These are phyloP conservation scores for Leucophenga varia DNA, from an alignment of 1,140 invertebrate species.

Conservation along the genomic window DNA sequence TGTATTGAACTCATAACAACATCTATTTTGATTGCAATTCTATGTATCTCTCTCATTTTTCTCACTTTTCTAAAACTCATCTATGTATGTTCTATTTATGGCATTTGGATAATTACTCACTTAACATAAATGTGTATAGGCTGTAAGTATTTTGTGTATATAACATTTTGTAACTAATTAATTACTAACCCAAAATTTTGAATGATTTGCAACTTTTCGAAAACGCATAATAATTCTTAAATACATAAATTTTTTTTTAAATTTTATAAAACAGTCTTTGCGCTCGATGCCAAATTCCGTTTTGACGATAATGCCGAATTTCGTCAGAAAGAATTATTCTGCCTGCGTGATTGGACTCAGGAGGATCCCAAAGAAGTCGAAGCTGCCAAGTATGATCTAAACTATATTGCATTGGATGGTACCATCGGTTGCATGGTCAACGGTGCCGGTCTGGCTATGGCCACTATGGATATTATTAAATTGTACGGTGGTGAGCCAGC, in stretches of 20 bases:
- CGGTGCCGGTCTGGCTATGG: slow-evolving; percentile 95
- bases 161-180: too few relatives aligned
- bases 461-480: slow-evolving; percentile 95
- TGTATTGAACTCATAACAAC: too few relatives aligned
- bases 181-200: too few relatives aligned
- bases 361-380: slow-evolving; percentile 90
- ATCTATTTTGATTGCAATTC: too few relatives aligned
- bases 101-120: too few relatives aligned
- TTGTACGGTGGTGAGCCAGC: slow-evolving; percentile 90
- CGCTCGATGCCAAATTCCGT: slow-evolving; percentile 88
- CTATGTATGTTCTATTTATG: too few relatives aligned
- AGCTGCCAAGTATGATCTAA: slow-evolving; percentile 85
- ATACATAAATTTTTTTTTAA: too few relatives aligned
- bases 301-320: slow-evolving; percentile 95
- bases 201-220: too few relatives aligned
- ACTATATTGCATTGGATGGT: slow-evolving; percentile 94
- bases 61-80: too few relatives aligned
- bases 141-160: slow-evolving; percentile 75
- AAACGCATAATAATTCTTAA: too few relatives aligned
- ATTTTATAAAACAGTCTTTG: too few relatives aligned
- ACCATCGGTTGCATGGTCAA: slow-evolving; percentile 81
- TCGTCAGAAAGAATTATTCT: slow-evolving; percentile 87
- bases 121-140: slow-evolving; percentile 76
- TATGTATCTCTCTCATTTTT: too few relatives aligned
- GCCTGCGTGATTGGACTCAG: slow-evolving; percentile 80